Conservation (phyloP, 2,797 vertebrate genomes). For the Furcifer pardalis region DNA sequence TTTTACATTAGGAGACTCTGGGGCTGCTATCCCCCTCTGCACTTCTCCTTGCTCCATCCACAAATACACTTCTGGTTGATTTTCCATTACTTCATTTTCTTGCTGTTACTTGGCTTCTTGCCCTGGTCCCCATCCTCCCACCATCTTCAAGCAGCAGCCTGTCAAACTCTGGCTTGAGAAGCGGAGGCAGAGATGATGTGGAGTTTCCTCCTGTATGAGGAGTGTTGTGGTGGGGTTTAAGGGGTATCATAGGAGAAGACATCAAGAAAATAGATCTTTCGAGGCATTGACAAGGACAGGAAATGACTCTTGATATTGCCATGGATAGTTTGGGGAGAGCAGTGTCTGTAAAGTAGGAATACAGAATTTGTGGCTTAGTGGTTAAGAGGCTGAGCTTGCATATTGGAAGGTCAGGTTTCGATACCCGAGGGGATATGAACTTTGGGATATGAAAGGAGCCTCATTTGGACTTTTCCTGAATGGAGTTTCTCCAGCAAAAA, state of each 20-base stretch:
- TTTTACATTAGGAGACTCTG: constrained; percentile 28
- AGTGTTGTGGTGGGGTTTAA: neutral
- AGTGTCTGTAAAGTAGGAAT: neutral
- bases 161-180: neutral
- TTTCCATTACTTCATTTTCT: constrained; percentile 41
- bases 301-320: neutral
- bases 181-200: neutral
- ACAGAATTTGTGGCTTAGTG: too few relatives aligned
- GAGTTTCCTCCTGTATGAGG: neutral
- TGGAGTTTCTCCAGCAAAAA: too few relatives aligned
- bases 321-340: neutral
- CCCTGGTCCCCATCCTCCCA: constrained; percentile 25
- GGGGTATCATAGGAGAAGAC: neutral
- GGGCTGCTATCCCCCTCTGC: neutral
- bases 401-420: neutral
- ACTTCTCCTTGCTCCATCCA: neutral
- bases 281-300: neutral
- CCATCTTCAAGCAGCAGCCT: constrained; percentile 16
- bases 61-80: constrained; percentile 13
- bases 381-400: too few relatives aligned
- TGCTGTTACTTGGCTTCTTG: constrained; percentile 22
- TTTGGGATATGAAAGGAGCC: too few relatives aligned
- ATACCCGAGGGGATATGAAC: neutral
- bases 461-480: too few relatives aligned
- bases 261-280: neutral